phyloP scores from a whole-genome alignment of 1,140 invertebrate genomes.

The Philotrypesis tridentata region DNA sequence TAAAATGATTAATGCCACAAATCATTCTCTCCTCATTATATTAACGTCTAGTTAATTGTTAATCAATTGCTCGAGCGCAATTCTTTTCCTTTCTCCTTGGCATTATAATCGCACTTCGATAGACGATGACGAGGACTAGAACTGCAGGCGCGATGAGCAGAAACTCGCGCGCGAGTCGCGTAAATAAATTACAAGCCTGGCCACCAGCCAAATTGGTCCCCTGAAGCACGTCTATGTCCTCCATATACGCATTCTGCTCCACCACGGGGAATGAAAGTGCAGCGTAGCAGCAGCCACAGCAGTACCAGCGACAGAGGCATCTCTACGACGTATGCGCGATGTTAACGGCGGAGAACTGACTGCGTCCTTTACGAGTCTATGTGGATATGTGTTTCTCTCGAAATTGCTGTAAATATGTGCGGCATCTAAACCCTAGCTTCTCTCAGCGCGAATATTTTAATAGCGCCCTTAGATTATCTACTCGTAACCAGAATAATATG shows the following conservation, averaged over 20 bases:
- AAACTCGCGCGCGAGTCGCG: slow-evolving; percentile 1
- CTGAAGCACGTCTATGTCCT: slow-evolving; percentile 17
- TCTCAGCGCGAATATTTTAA: not conserved
- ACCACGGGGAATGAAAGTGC: slow-evolving; percentile 13
- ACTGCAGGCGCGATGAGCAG: slow-evolving; percentile 3
- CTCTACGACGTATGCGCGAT: not conserved
- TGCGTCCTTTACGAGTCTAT: not conserved
- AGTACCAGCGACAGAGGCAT: not conserved
- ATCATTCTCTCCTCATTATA: no score
- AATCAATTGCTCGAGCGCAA: not conserved
- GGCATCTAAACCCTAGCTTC: not conserved
- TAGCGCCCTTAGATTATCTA: no score
- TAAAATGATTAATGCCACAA: no score
- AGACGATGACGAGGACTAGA: not conserved
- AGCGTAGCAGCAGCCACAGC: not conserved
- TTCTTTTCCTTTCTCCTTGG: not conserved
- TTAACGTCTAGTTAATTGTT: not conserved
- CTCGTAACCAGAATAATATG: no score
- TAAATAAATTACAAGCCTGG: slow-evolving; percentile 41
- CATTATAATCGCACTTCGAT: not conserved
- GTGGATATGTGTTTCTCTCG: not conserved
- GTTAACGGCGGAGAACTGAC: not conserved
- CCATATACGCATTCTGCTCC: not conserved
- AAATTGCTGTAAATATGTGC: not conserved
- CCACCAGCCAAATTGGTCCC: slow-evolving; percentile 36